phyloP scores from a whole-genome alignment of 2,113 vertebrate species.

The Manacus vitellinus region DNA sequence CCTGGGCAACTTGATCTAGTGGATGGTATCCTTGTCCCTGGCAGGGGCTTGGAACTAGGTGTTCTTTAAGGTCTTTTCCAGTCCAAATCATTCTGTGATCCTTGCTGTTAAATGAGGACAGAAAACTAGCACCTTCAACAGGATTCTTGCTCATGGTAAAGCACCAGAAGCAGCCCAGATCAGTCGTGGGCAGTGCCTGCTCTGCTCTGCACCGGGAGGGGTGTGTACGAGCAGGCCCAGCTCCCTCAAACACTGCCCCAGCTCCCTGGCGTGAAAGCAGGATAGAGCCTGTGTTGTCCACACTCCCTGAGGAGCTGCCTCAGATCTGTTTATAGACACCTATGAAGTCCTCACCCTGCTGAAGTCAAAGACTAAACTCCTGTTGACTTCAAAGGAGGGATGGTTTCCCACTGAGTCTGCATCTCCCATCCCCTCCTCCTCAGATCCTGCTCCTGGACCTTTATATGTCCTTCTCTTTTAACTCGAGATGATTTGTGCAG shows the following conservation, averaged over 20 bases:
- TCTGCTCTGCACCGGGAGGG: fast-evolving
- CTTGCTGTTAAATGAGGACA: no score
- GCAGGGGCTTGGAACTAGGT: neutral
- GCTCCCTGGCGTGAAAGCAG: neutral
- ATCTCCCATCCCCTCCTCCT: neutral
- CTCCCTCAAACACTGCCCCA: neutral
- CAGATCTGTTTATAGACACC: conserved; percentile 13
- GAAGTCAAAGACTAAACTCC: neutral
- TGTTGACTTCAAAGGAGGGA: neutral
- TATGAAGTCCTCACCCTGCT: neutral
- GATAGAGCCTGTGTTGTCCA: neutral
- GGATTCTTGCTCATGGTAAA: neutral
- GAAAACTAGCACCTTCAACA: neutral
- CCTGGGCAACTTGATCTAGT: neutral
- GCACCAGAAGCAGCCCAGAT: neutral
- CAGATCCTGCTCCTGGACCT: neutral
- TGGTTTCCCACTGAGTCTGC: neutral
- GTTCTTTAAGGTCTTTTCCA: neutral
- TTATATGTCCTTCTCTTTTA: conserved; percentile 26
- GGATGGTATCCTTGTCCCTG: neutral
- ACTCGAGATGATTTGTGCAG: neutral
- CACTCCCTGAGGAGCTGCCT: neutral
- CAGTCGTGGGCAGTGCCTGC: fast-evolving
- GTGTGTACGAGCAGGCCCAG: neutral
- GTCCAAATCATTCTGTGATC: neutral